A percentile compares a stretch with the other conserved stretches of the same genome.
phyloP scores from a whole-genome alignment of 2,888 invertebrate species.

The Agonopterix heracliana region DNA sequence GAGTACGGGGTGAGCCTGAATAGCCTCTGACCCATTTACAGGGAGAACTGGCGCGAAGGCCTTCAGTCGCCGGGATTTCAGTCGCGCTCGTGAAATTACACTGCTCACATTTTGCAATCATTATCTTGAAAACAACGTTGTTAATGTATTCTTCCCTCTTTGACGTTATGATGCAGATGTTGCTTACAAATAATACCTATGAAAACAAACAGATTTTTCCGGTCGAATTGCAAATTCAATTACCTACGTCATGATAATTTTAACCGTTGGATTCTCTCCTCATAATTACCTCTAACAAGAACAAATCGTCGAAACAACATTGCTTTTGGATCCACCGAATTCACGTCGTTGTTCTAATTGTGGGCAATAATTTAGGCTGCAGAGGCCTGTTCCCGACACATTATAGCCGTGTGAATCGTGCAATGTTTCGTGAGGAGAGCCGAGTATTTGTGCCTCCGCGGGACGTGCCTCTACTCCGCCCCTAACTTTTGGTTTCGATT shows the following conservation, averaged over 20 bases:
- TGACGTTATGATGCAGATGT: conserved; percentile 7
- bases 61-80: conserved; percentile 41
- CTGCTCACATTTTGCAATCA: conserved; percentile 25
- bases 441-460: too few relatives aligned
- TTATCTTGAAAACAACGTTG: conserved; percentile 10
- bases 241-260: too few relatives aligned
- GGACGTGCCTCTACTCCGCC: not conserved
- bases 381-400: conserved; percentile 23
- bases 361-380: conserved; percentile 24
- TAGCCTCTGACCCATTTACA: conserved; percentile 72
- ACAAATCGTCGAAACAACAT: not conserved
- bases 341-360: conserved; percentile 20
- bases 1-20: conserved; percentile 39
- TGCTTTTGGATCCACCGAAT: not conserved
- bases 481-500: conserved; percentile 25
- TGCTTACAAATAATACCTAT: not conserved
- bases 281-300: too few relatives aligned
- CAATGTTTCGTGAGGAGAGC: conserved; percentile 8
- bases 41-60: conserved; percentile 48
- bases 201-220: too few relatives aligned
- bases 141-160: conserved; percentile 2
- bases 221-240: too few relatives aligned
- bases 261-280: too few relatives aligned
- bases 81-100: conserved; percentile 26
- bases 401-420: conserved; percentile 11